phyloP scores from a whole-genome alignment of 2,888 invertebrate species.

The Cheilosia scutellata region DNA sequence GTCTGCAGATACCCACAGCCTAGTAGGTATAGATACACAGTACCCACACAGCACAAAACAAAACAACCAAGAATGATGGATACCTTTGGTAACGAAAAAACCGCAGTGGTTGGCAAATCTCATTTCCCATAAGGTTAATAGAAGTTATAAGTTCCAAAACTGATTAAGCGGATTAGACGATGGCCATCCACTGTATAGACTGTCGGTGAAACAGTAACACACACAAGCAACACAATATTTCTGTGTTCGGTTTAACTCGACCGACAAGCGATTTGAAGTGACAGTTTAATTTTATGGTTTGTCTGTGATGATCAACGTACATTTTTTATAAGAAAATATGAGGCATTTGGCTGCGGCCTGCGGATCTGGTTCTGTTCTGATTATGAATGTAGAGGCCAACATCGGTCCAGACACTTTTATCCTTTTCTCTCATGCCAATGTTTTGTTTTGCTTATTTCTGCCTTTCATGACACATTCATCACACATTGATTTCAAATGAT shows the following conservation, averaged over 20 bases:
- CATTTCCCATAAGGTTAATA: conserved; percentile 57
- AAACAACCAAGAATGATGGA: conserved; percentile 27
- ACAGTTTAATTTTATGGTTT: conserved; percentile 85
- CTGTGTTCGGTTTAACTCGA: conserved; percentile 49
- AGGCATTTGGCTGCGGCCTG: conserved; percentile 17
- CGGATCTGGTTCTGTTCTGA: background rate
- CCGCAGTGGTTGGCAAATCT: conserved; percentile 32
- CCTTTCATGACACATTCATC: conserved; percentile 3
- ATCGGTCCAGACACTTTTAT: conserved; percentile 10
- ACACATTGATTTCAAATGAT: conserved; percentile 29
- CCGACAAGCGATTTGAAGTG: conserved; percentile 83
- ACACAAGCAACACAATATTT: conserved; percentile 36
- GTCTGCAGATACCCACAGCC: conserved; percentile 9
- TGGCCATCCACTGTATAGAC: conserved; percentile 29
- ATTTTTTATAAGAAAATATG: conserved; percentile 30
- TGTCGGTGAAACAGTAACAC: conserved; percentile 39
- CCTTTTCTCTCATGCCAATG: background rate
- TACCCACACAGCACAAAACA: background rate
- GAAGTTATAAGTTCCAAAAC: conserved; percentile 50
- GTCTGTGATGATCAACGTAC: conserved; percentile 82
- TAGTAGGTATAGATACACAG: too few relatives aligned
- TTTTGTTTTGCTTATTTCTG: background rate
- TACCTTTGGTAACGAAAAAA: conserved; percentile 38
- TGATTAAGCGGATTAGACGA: conserved; percentile 62
- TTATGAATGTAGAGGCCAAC: conserved; percentile 7